Percentiles rank a stretch among this genome's conserved stretches.
These are phyloP conservation scores for Cataglyphis livida DNA, from an alignment of 2,888 invertebrate genomes.

Conservation along the genomic window DNA sequence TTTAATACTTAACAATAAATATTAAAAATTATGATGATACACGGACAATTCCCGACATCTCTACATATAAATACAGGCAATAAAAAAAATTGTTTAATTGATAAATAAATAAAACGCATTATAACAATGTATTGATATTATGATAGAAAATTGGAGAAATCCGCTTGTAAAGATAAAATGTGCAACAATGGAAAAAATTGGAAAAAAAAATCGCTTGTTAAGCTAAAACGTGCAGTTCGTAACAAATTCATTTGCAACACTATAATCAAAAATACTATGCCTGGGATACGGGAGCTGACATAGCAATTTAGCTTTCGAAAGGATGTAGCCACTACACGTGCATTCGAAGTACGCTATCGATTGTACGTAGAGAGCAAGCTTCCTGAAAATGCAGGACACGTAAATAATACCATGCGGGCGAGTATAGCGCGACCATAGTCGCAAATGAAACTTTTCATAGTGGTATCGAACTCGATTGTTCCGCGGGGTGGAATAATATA, in stretches of 20 bases:
- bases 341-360: conserved; percentile 24
- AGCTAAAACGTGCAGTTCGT: background rate
- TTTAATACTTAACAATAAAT: background rate
- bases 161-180: background rate
- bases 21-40: background rate
- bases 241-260: background rate
- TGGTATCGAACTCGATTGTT: background rate
- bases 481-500: background rate
- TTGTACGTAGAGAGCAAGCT: background rate
- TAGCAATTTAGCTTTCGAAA: conserved; percentile 19
- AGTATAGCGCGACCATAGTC: background rate
- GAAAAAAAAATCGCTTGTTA: conserved; percentile 11
- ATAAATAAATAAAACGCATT: background rate
- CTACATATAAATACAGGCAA: background rate
- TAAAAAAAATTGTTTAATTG: background rate
- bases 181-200: background rate
- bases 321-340: background rate
- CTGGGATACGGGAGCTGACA: conserved; percentile 8
- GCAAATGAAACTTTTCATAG: conserved; percentile 7
- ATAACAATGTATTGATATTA: background rate
- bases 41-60: background rate
- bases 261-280: conserved; percentile 27
- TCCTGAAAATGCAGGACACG: conserved; percentile 30
- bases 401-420: conserved; percentile 22
- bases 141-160: background rate